Conservation (phyloP, 2,797 vertebrate genomes). For the Ptychadena robeensis region DNA sequence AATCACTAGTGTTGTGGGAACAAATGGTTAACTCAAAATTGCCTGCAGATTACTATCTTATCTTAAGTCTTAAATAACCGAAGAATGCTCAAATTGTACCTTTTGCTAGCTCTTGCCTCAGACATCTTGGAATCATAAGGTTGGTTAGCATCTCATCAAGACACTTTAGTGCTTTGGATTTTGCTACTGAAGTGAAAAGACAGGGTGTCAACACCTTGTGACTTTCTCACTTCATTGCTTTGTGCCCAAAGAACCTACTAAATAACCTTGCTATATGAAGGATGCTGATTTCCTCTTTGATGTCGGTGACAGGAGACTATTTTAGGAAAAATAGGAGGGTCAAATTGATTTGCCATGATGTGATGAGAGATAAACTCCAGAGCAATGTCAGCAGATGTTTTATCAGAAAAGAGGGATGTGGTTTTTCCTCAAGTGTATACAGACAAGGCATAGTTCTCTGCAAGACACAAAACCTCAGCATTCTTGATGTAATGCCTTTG, state of each 20-base stretch:
- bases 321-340: constrained; percentile 18
- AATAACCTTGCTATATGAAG: too few species aligned
- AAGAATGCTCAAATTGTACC: too few species aligned
- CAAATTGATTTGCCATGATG: constrained; percentile 16
- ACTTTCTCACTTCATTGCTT: not conserved
- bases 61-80: too few species aligned
- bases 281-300: constrained; percentile 25
- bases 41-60: too few species aligned
- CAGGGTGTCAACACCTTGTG: not conserved
- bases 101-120: too few species aligned
- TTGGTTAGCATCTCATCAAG: not conserved
- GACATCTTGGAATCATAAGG: too few species aligned
- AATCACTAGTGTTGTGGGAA: too few species aligned
- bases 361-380: constrained; percentile 1
- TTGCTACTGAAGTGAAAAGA: constrained; percentile 7
- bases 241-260: not conserved
- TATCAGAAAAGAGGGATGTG: not conserved
- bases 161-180: not conserved
- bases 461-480: constrained; percentile 40
- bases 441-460: constrained; percentile 18
- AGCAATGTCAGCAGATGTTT: not conserved
- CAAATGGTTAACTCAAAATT: too few species aligned
- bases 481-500: constrained; percentile 41
- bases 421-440: not conserved
- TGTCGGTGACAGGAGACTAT: constrained; percentile 9